Evolutionary conservation across 2,113 vertebrate species (phyloP), one percentile per base, ranked within the genome.

Genomic region (Brevimyrus niger): DNA sequence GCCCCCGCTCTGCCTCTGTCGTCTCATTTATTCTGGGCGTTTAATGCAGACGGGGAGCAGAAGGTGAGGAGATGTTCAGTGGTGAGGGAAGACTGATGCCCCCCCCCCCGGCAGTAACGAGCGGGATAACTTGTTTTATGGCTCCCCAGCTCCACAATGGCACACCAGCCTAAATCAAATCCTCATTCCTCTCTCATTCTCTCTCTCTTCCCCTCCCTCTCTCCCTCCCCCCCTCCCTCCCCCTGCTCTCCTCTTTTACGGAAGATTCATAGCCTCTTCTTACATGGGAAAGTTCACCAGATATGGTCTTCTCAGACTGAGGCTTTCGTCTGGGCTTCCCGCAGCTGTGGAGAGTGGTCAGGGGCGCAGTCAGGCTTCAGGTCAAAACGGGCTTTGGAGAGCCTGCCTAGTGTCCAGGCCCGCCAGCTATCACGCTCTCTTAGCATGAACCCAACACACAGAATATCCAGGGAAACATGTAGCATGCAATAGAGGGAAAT

Each of bases 161-260:
- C 31, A 31, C 17, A 27, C 50, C 69, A 82, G 69, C 88, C 48
- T 89, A 76, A 88, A 88, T 88, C 87, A 88, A 51, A 27, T 76
- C 38, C 69, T 38, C 69, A 46, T 42, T 65, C 31, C 73, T 42
- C 73, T 35, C 31, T 76, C 73, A 38, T 76, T 35, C 83, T 35
- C 19, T 13, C 23, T 31, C 86, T 35, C 69, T 0, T 27, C 1
- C 27, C 4, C 61, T n/a, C n/a, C 11, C 58, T 27, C n/a, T 42
- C 42, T 42, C 42, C 3, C 2, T 3, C 61, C 0, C 61, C 13
- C 65, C 0, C 4, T 38, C 13, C 4, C 31, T 19, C 73, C 10
- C 35, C 6, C 73, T 80, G 73, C 83, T 19, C 8, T 27, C n/a
- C 50, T 31, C 13, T 15, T 48, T 46, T 73, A 17, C 21, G 27